phyloP scores from a whole-genome alignment of 2,113 vertebrate genomes.

The Dasyornis broadbenti region DNA sequence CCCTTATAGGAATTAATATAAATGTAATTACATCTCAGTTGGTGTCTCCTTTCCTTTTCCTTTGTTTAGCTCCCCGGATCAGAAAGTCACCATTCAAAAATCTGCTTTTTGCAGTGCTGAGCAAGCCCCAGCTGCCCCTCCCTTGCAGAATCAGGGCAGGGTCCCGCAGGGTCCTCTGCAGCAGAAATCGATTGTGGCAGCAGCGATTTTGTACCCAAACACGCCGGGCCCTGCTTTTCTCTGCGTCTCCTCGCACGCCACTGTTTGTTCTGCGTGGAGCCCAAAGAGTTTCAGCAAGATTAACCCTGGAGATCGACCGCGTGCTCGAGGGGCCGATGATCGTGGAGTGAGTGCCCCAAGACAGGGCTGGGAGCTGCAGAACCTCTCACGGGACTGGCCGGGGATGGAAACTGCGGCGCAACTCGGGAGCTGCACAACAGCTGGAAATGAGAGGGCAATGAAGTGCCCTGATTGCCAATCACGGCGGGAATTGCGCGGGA shows the following conservation, averaged over 20 bases:
- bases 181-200: neutral
- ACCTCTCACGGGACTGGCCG: neutral
- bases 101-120: neutral
- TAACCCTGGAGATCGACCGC: fast-evolving
- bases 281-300: neutral
- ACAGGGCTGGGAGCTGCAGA: neutral
- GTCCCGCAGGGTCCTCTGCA: neutral
- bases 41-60: neutral
- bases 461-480: neutral
- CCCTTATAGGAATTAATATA: neutral
- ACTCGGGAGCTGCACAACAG: neutral
- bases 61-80: neutral
- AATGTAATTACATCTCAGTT: neutral
- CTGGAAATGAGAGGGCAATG: neutral
- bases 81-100: neutral
- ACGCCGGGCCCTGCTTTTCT: neutral
- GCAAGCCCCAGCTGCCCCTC: neutral
- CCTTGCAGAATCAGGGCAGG: neutral
- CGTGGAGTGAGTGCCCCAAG: neutral
- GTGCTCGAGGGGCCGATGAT: neutral
- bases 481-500: neutral
- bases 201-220: neutral
- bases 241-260: neutral
- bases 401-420: neutral
- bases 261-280: neutral